These are phyloP conservation scores for Trichonephila clavipes DNA, from an alignment of 1,140 invertebrate species.

Conservation along the genomic window DNA sequence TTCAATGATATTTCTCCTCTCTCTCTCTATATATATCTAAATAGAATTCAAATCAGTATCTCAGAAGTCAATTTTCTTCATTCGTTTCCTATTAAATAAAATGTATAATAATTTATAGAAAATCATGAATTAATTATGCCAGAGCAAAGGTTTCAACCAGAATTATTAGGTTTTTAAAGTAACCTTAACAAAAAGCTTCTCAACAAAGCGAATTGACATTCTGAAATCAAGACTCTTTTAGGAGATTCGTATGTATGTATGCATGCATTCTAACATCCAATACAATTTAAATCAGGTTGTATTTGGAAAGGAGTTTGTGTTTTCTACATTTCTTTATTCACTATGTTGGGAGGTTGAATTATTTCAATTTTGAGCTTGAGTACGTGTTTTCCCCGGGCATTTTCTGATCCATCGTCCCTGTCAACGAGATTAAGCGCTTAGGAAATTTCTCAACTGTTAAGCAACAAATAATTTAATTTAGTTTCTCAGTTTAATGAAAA, in stretches of 20 bases:
- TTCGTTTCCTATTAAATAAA: no score
- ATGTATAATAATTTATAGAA: no score
- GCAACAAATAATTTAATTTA: conserved; percentile 37
- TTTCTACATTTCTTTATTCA: neutral
- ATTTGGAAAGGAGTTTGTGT: neutral
- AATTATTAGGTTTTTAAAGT: no score
- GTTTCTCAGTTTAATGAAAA: neutral
- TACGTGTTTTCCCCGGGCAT: neutral
- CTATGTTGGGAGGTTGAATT: neutral
- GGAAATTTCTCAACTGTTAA: conserved; percentile 17
- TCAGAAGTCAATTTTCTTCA: no score
- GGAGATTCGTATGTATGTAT: neutral
- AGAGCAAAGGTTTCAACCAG: no score
- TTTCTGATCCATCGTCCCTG: conserved; percentile 5
- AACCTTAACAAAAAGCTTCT: no score
- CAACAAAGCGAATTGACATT: neutral
- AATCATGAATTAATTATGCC: no score
- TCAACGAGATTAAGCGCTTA: neutral
- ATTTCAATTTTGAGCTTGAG: neutral
- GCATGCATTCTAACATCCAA: neutral
- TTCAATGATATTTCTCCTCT: no score
- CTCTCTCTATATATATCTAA: no score
- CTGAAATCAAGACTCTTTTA: neutral
- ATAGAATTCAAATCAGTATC: no score
- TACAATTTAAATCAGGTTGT: neutral